Conservation (phyloP, 2,113 vertebrate species). For the Erinaceus europaeus region DNA sequence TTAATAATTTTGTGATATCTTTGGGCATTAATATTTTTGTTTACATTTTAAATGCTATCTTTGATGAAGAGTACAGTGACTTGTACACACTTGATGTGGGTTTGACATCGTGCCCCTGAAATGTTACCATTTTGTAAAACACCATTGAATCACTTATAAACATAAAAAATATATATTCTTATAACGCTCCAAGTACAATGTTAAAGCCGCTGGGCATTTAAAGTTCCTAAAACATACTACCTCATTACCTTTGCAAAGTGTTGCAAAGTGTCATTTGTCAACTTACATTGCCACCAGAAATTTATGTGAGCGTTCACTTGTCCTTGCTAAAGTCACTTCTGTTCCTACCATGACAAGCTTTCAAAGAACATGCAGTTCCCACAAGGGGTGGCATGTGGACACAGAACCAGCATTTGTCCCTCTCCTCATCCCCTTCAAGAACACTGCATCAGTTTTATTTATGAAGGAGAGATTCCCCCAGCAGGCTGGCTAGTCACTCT, state of each 20-base stretch:
- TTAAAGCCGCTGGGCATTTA: background rate
- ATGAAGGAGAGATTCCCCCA: background rate
- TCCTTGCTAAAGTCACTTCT: background rate
- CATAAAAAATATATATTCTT: too few species aligned
- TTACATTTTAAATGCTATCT: slow-evolving; percentile 13
- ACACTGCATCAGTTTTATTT: background rate
- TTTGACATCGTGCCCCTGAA: too few species aligned
- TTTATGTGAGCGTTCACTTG: background rate
- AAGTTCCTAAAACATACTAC: background rate
- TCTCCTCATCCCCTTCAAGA: background rate
- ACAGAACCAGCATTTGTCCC: background rate
- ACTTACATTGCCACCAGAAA: background rate
- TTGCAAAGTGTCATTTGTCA: background rate
- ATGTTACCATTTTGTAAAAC: too few species aligned
- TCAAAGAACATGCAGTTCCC: background rate
- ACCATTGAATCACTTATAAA: too few species aligned
- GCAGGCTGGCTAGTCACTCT: background rate
- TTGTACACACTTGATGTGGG: too few species aligned
- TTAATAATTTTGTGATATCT: background rate
- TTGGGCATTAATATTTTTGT: background rate
- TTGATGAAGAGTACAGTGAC: too few species aligned
- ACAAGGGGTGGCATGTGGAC: background rate
- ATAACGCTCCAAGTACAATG: slow-evolving; percentile 23
- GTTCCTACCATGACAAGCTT: background rate
- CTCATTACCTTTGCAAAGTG: background rate